Percentiles rank a stretch among this genome's conserved stretches.
Conservation (phyloP, 2,888 invertebrate genomes). For the Stenichneumon culpator region DNA sequence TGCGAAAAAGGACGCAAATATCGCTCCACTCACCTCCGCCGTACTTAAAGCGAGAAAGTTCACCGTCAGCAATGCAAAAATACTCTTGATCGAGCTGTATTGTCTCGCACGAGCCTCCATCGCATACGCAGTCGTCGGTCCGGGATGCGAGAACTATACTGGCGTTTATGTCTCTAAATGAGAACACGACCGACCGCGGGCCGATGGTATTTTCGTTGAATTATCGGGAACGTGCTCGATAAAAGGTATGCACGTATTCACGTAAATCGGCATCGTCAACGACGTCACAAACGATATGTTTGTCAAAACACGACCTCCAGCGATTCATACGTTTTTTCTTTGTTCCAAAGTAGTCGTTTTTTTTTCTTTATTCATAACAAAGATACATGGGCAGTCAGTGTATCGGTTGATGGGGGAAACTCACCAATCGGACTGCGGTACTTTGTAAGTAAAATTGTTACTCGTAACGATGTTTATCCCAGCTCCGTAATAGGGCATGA, state of each 20-base stretch:
- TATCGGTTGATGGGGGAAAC: conserved; percentile 73
- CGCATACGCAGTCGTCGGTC: neutral
- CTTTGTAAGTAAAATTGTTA: conserved; percentile 94
- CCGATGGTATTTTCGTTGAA: neutral
- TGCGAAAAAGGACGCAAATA: neutral
- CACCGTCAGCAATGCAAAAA: neutral
- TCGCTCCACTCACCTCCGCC: conserved; percentile 15
- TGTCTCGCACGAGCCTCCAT: neutral
- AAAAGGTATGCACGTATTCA: conserved; percentile 1
- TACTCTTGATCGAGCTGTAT: neutral
- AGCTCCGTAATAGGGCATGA: conserved; percentile 97
- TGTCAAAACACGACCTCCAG: conserved; percentile 18
- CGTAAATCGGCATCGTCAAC: neutral
- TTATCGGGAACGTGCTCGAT: conserved; percentile 11
- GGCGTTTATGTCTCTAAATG: neutral
- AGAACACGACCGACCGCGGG: neutral
- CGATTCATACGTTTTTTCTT: neutral
- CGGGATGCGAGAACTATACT: conserved; percentile 1
- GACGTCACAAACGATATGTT: conserved; percentile 58
- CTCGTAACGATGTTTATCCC: conserved; percentile 92
- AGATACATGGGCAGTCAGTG: neutral
- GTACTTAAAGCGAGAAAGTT: neutral
- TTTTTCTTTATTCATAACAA: neutral
- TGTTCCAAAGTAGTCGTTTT: neutral
- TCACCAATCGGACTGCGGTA: conserved; percentile 93